Evolutionary conservation across 1,140 invertebrate genomes (phyloP).

Genomic region (Babylonia areolata): DNA sequence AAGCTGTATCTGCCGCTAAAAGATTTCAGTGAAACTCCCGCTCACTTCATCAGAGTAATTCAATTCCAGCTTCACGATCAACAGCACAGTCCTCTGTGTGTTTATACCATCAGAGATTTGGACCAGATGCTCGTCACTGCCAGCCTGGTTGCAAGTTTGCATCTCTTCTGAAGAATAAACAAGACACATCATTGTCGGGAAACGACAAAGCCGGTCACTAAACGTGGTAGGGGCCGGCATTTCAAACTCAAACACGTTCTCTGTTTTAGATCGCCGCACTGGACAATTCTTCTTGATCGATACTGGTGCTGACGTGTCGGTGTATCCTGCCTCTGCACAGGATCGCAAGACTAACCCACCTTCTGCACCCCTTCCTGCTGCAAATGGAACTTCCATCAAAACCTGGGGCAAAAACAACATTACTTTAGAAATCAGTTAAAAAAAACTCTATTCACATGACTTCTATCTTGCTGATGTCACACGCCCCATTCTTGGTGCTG

Average conservation of each 20-base stretch:
- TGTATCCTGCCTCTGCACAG: conserved; percentile 18
- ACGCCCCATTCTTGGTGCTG: neutral
- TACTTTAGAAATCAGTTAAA: neutral
- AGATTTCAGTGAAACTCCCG: too few relatives aligned
- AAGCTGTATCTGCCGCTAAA: too few relatives aligned
- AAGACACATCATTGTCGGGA: neutral
- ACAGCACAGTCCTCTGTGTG: too few relatives aligned
- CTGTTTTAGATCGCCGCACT: neutral
- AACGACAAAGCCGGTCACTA: conserved; percentile 3
- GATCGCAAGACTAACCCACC: neutral
- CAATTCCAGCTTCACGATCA: too few relatives aligned
- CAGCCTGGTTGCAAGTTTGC: too few relatives aligned
- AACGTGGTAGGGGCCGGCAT: conserved; percentile 9
- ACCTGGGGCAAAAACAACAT: neutral
- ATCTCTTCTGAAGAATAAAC: too few relatives aligned
- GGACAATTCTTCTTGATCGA: conserved; percentile 4
- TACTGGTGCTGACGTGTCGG: conserved; percentile 16
- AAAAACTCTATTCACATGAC: neutral
- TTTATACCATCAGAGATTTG: too few relatives aligned
- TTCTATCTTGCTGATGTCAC: conserved; percentile 22
- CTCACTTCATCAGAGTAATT: too few relatives aligned
- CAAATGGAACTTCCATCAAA: conserved; percentile 7
- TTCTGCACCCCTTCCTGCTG: neutral
- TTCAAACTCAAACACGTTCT: neutral
- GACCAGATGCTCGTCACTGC: too few relatives aligned